Conservation (phyloP, 2,113 vertebrate species). For the Scomber colias region DNA sequence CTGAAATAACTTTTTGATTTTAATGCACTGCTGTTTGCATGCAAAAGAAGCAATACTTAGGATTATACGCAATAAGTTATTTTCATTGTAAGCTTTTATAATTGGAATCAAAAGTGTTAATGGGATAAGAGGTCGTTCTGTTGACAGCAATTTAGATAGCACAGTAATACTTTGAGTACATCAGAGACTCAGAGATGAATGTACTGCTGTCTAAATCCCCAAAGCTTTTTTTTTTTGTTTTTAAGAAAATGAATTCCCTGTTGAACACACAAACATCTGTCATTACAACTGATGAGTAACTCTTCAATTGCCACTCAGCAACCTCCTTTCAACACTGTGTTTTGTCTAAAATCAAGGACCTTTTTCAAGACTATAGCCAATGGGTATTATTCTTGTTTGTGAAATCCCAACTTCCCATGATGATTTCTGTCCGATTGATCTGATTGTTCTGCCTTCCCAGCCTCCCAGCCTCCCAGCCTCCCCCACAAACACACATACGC, state of each 20-base stretch:
- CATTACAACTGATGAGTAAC: constrained; percentile 30
- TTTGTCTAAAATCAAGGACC: constrained; percentile 21
- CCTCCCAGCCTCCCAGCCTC: constrained; percentile 9
- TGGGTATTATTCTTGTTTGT: constrained; percentile 12
- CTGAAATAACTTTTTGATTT: neutral
- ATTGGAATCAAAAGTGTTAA: constrained; percentile 21
- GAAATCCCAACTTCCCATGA: neutral
- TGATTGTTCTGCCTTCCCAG: neutral
- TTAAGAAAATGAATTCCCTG: constrained; percentile 16
- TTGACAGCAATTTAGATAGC: constrained; percentile 15
- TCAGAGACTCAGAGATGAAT: constrained; percentile 5
- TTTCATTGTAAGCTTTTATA: neutral
- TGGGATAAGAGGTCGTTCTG: constrained; percentile 17
- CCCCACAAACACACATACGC: constrained; percentile 8
- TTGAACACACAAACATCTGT: constrained; percentile 16
- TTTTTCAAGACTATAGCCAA: constrained; percentile 12
- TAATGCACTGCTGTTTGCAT: neutral
- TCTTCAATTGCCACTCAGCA: constrained; percentile 18
- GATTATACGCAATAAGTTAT: constrained; percentile 2
- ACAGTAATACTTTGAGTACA: neutral
- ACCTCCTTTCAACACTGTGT: neutral
- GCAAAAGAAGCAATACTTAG: neutral
- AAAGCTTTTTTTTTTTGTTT: constrained; percentile 1
- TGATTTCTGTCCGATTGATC: constrained; percentile 22
- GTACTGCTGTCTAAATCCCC: neutral